phyloP scores from a whole-genome alignment of 1,140 invertebrate species.

The Drosophila persimilis region DNA sequence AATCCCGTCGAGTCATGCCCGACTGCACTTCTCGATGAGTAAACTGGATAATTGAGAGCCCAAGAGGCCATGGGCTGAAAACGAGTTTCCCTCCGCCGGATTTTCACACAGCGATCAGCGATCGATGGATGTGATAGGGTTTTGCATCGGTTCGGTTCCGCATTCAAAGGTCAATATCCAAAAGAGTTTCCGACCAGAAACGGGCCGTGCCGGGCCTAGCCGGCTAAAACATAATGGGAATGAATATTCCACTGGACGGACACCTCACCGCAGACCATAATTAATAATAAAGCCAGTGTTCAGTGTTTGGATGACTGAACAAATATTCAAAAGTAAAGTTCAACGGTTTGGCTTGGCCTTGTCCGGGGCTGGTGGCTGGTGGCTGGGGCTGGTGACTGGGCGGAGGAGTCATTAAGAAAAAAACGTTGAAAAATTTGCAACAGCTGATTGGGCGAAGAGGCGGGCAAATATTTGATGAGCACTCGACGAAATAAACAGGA shows the following conservation, averaged over 20 bases:
- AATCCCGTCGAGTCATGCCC: slow-evolving; percentile 12
- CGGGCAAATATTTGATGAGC: slow-evolving; percentile 34
- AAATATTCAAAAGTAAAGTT: slow-evolving; percentile 44
- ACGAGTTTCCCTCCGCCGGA: background rate
- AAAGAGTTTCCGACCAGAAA: background rate
- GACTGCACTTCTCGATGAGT: slow-evolving; percentile 7
- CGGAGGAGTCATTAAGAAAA: slow-evolving; percentile 13
- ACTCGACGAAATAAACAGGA: slow-evolving; percentile 20
- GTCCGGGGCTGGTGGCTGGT: slow-evolving; percentile 16
- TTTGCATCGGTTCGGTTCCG: slow-evolving; percentile 29
- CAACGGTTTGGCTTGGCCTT: slow-evolving; percentile 50
- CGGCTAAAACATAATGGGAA: slow-evolving; percentile 16
- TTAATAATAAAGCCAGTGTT: slow-evolving; percentile 34
- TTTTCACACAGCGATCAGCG: slow-evolving; percentile 13
- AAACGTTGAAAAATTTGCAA: slow-evolving; percentile 36
- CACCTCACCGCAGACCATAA: slow-evolving; percentile 9
- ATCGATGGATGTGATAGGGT: background rate
- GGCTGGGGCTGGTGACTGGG: background rate
- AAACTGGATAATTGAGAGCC: slow-evolving; percentile 3
- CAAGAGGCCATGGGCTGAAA: slow-evolving; percentile 3
- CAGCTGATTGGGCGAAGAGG: slow-evolving; percentile 36
- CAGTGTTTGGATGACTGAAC: slow-evolving; percentile 38
- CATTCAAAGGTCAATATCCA: slow-evolving; percentile 16
- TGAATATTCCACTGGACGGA: slow-evolving; percentile 16
- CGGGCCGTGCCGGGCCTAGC: background rate